Base-by-base conservation (phyloP, 1,140 invertebrate genomes). In the Hyles vespertilio region DNA sequence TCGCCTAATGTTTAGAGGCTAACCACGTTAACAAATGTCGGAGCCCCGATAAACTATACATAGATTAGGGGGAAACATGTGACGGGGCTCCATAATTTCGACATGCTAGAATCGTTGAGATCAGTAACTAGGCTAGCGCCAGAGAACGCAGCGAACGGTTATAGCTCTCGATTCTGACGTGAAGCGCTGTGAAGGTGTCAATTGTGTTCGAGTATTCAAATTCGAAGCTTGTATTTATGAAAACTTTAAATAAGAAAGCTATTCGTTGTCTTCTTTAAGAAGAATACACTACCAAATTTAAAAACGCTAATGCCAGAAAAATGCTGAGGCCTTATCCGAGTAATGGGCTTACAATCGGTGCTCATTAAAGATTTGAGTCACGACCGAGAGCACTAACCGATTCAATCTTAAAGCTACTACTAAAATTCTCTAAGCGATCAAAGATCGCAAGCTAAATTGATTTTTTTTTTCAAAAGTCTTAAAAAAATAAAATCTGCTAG, bases 401-500 rank as follows among this genome's bases (percentile, higher is more conserved):
- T 65, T 70, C 73, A 74, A 74, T 81, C 84, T 88, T 88, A 85
- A 77, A 85, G 81, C 82, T 84, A 85, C 79, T 81, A 83, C 81
- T 84, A 86, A 76, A 79, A 77, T 77, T 81, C 65, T 79, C 84
- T 88, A 87, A 77, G 68, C 85, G 86, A 89, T 89, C 86, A 82
- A 84, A 78, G 86, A 87, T 81, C 86, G 86, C 78, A 87, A 89
- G 86, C 86, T 89, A 89, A 77, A 76, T 83, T 82, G 79, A 85
- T 81, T 84, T 79, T 75, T 72, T 79, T 79, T 73, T 81, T 87
- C 81, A 87, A 89, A 89, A 89, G 80, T 87, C 77, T 89, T 89
- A 89, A 85, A 89, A 89, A 89, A 89, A 89, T 89, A 89, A 89
- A 89, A 89, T 89, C 83, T 89, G 86, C 82, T 89, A 86, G 73